phyloP scores from a whole-genome alignment of 2,888 invertebrate genomes.

The Phengaris alcon region DNA sequence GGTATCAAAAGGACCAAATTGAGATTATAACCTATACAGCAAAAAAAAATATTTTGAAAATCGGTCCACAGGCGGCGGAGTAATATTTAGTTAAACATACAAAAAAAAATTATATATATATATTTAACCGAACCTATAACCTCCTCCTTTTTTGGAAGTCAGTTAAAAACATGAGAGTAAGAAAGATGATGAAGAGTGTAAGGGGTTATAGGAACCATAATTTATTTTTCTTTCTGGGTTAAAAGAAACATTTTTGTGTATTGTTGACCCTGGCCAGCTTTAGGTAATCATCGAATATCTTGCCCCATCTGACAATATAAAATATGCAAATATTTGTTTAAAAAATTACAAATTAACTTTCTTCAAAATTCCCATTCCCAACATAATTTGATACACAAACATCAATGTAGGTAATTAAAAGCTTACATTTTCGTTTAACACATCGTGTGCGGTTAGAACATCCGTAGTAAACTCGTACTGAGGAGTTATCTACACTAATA shows the following conservation, averaged over 20 bases:
- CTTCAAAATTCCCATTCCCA: slow-evolving; percentile 37
- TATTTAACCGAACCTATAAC: too few species aligned
- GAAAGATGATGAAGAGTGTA: too few species aligned
- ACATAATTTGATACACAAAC: slow-evolving; percentile 44
- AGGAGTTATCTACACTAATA: slow-evolving; percentile 59
- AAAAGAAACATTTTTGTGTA: neutral
- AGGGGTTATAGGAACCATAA: too few species aligned
- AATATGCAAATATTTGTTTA: neutral
- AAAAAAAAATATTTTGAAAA: too few species aligned
- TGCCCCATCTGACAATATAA: neutral
- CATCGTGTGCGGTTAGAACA: slow-evolving; percentile 51
- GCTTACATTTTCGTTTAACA: slow-evolving; percentile 54
- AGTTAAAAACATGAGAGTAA: too few species aligned
- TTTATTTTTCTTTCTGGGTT: too few species aligned
- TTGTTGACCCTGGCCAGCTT: neutral
- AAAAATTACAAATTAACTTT: neutral
- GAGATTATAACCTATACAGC: too few species aligned
- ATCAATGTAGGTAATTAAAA: slow-evolving; percentile 54
- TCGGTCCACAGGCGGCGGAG: too few species aligned
- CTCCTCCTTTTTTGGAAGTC: too few species aligned
- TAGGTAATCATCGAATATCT: neutral
- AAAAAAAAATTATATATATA: too few species aligned
- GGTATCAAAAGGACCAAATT: too few species aligned
- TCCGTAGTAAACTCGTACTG: slow-evolving; percentile 63
- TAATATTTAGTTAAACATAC: too few species aligned